Percentiles rank a stretch among this genome's conserved stretches.
Conservation (phyloP, 1,140 invertebrate species). For the Pseudomyrmex dendroicus region DNA sequence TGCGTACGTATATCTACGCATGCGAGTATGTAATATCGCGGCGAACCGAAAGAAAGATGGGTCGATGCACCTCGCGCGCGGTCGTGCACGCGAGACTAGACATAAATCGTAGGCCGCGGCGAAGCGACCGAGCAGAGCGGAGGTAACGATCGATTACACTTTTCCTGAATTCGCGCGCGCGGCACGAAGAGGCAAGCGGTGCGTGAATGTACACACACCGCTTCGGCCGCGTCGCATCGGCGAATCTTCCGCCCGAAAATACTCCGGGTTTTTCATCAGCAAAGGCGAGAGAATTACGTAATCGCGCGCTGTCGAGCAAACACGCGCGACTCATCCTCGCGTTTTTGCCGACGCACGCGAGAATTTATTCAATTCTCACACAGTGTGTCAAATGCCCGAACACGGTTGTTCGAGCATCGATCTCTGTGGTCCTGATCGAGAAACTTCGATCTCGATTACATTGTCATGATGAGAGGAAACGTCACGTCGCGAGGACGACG, state of each 20-base stretch:
- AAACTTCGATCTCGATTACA: slow-evolving; percentile 2
- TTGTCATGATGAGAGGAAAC: background rate
- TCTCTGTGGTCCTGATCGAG: background rate
- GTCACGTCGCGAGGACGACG: background rate
- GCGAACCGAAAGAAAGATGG: slow-evolving; percentile 24
- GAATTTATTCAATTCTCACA: background rate
- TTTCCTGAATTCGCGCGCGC: slow-evolving; percentile 51
- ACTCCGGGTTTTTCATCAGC: background rate
- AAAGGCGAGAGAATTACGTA: slow-evolving; percentile 30
- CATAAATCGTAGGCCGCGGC: slow-evolving; percentile 38
- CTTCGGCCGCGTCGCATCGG: background rate
- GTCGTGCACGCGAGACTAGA: slow-evolving; percentile 48
- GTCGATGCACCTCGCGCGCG: slow-evolving; percentile 47
- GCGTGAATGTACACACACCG: background rate
- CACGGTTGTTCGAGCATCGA: background rate
- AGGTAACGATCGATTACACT: slow-evolving; percentile 52
- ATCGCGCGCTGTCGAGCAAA: background rate
- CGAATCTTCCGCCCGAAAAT: slow-evolving; percentile 14
- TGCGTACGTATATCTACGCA: background rate
- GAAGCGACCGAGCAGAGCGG: slow-evolving; percentile 19
- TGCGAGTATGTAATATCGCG: slow-evolving; percentile 27
- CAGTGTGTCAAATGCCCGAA: background rate
- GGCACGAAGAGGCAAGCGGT: slow-evolving; percentile 28
- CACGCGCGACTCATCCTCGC: background rate
- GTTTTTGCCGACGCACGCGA: background rate